phyloP scores from a whole-genome alignment of 2,888 invertebrate species.

The Camponotus fellah region DNA sequence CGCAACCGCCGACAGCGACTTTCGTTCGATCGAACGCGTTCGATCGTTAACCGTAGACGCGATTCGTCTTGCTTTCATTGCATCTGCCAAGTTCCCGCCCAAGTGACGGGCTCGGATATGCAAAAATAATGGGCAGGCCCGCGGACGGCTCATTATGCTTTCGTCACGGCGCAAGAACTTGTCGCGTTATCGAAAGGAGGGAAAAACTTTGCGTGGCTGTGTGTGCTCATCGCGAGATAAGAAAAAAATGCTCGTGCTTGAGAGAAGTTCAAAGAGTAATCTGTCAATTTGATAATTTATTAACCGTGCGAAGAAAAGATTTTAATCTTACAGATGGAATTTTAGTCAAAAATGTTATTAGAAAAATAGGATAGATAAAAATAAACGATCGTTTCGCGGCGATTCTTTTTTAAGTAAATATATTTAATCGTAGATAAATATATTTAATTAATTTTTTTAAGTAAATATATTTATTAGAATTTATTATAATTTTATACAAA shows the following conservation, averaged over 20 bases:
- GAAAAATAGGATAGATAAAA: not conserved
- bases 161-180: conserved; percentile 20
- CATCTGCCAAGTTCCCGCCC: conserved; percentile 54
- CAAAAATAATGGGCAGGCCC: conserved; percentile 38
- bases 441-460: no score
- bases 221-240: not conserved
- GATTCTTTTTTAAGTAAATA: not conserved
- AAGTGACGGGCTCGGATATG: conserved; percentile 28
- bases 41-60: conserved; percentile 66
- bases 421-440: not conserved
- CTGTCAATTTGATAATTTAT: not conserved
- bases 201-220: not conserved
- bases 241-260: not conserved
- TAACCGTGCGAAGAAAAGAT: not conserved
- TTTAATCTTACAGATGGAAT: not conserved
- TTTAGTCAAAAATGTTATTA: not conserved
- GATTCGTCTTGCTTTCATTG: conserved; percentile 61
- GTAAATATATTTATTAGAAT: no score
- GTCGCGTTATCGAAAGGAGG: not conserved
- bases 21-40: conserved; percentile 61
- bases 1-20: conserved; percentile 56
- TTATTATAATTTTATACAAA: no score
- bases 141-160: conserved; percentile 15
- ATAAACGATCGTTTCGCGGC: no score
- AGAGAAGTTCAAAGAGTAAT: not conserved